A percentile compares a stretch with the other conserved stretches of the same genome.
Evolutionary conservation across 1,140 invertebrate species (phyloP).

Genomic region (Bombus picipes): DNA sequence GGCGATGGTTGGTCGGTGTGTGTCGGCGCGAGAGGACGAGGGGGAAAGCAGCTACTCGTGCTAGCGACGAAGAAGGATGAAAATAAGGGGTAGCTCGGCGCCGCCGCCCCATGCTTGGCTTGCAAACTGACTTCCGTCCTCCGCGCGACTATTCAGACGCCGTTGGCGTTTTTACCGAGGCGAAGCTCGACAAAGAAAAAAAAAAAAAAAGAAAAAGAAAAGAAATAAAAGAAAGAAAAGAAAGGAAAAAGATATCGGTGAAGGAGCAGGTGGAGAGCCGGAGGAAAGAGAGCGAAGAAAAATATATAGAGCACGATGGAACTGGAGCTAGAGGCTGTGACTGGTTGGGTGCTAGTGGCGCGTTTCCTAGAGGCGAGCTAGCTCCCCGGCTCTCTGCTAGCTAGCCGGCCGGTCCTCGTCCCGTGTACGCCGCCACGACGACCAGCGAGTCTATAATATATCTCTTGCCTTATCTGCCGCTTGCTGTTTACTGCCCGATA

Average conservation of each 20-base stretch:
- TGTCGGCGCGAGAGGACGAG: not conserved
- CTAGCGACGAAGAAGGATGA: slow-evolving; percentile 70
- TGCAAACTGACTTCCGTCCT: slow-evolving; percentile 82
- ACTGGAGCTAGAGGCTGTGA: slow-evolving; percentile 29
- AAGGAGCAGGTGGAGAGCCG: not conserved
- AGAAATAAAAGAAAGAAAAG: not conserved
- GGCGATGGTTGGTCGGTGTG: not conserved
- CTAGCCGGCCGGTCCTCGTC: slow-evolving; percentile 51
- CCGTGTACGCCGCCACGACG: slow-evolving; percentile 61
- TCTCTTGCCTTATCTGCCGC: slow-evolving; percentile 81
- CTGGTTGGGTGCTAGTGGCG: slow-evolving; percentile 20
- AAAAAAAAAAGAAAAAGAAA: not conserved
- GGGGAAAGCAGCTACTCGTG: slow-evolving; percentile 50
- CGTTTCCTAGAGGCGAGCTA: slow-evolving; percentile 35
- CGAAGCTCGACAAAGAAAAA: slow-evolving; percentile 31
- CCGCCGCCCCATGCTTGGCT: slow-evolving; percentile 81
- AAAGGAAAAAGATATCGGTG: not conserved
- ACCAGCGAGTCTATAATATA: slow-evolving; percentile 79
- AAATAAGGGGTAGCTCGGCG: slow-evolving; percentile 80
- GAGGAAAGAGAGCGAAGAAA: slow-evolving; percentile 9
- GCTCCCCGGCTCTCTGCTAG: slow-evolving; percentile 17
- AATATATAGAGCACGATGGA: slow-evolving; percentile 66
- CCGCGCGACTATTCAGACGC: slow-evolving; percentile 80
- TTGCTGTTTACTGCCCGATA: slow-evolving; percentile 82
- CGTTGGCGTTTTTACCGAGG: slow-evolving; percentile 74